A percentile compares a stretch with the other conserved stretches of the same genome.
Conservation (phyloP, 2,888 invertebrate species). For the Sylvicola fuscatus region DNA sequence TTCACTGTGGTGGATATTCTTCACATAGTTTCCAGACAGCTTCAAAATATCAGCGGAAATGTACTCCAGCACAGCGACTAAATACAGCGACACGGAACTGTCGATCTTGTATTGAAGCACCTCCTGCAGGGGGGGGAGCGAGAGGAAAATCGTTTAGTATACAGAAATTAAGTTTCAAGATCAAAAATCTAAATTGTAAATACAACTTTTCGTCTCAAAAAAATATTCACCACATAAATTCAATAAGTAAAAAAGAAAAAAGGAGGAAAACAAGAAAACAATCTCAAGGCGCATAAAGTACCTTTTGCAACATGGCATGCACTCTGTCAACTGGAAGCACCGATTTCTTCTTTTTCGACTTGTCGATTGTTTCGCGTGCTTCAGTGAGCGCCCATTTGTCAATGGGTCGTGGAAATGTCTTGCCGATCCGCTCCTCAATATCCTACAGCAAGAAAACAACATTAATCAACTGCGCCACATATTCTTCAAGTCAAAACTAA, state of each 20-base stretch:
- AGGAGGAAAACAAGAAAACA: not conserved
- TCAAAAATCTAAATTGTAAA: no score
- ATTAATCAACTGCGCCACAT: constrained; percentile 4
- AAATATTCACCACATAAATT: no score
- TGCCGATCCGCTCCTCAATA: constrained; percentile 80
- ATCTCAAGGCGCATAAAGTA: constrained; percentile 13
- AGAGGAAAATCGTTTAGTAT: no score
- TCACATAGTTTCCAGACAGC: constrained; percentile 92
- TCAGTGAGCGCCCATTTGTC: constrained; percentile 85
- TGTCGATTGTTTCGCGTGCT: constrained; percentile 65
- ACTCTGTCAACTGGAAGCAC: constrained; percentile 77
- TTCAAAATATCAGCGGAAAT: constrained; percentile 89
- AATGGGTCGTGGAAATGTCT: constrained; percentile 86
- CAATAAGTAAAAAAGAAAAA: no score
- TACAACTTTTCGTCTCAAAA: no score
- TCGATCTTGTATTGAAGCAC: constrained; percentile 73
- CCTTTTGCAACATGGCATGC: constrained; percentile 69
- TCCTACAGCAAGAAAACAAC: constrained; percentile 33
- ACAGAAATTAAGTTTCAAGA: no score
- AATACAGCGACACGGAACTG: constrained; percentile 69
- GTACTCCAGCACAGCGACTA: constrained; percentile 86
- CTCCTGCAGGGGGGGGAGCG: no score
- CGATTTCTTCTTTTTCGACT: constrained; percentile 53
- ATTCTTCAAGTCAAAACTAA: constrained; percentile 10
- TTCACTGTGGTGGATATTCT: constrained; percentile 80